Conservation (phyloP, 2,113 vertebrate species). For the Misgurnus mizolepis region DNA sequence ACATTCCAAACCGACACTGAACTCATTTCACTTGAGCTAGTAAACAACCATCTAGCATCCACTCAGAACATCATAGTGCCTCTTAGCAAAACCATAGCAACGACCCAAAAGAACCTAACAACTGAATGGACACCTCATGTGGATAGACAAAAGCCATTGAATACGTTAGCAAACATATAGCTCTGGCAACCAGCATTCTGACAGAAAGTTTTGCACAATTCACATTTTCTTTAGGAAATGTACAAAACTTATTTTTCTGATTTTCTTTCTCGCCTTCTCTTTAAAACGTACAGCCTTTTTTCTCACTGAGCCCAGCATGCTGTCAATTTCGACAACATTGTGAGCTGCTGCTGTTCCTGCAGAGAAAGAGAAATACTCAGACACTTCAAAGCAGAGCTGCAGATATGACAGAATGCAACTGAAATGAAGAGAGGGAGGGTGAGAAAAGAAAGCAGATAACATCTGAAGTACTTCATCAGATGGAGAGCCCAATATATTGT, state of each 20-base stretch:
- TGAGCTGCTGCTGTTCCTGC: slow-evolving; percentile 3
- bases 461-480: slow-evolving; percentile 34
- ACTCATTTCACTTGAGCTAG: too few relatives aligned
- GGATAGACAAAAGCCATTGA: neutral
- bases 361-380: slow-evolving; percentile 8
- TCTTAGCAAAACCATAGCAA: neutral
- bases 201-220: too few relatives aligned
- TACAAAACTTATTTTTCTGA: too few relatives aligned
- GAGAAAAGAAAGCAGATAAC: slow-evolving; percentile 22
- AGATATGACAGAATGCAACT: slow-evolving; percentile 14
- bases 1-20: too few relatives aligned
- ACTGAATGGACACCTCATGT: too few relatives aligned
- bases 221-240: too few relatives aligned
- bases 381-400: neutral
- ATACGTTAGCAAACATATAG: neutral
- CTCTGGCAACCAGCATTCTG: neutral
- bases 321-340: neutral
- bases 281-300: too few relatives aligned
- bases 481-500: slow-evolving; percentile 10
- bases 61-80: too few relatives aligned
- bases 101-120: too few relatives aligned
- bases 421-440: slow-evolving; percentile 26
- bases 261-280: too few relatives aligned
- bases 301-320: neutral
- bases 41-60: too few relatives aligned